Base-by-base conservation (phyloP, 53 echinoderm and acorn worm genomes). In the Luidia sarsii region DNA sequence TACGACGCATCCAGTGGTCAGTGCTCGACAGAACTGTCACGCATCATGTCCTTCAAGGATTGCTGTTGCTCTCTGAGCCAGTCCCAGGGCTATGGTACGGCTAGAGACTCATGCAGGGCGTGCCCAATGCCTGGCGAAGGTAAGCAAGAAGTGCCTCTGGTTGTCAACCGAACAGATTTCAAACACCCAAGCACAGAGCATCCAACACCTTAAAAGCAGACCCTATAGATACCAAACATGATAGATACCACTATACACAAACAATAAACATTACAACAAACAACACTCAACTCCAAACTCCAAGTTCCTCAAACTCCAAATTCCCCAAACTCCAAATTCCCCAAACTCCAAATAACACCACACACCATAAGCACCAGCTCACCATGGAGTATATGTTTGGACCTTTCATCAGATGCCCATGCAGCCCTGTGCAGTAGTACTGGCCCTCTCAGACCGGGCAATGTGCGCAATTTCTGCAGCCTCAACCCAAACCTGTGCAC, bases 401-500 rank as follows among this genome's bases (percentile, higher is more conserved):
- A 20, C 3, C 14, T 39, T 0, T 28, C n/a, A 32, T 21, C 31
- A 77, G 77, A 30, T 77, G 33, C 48, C 43, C 31, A 61, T 38
- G 14, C 33, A 15, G 11, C 15, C 60, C 70, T 32, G 51, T 83
- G 59, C 11, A 2, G 11, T 18, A 54, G 65, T 5, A 36, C 37
- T 15, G 48, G 59, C 10, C 39, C 31, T 21, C 80, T 36, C 64
- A 57, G 68, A 7, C 16, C 22, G 20, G 16, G 34, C 7, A 21
- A 48, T 41, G 21, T 33, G 37, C 54, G 8, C 31, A 68, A 69
- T 48, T 85, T 81, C 71, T 95, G 95, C 65, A 70, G 57, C 7
- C 65, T 57, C 70, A 89, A 80, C 37, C 95, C 89, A 16, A 67
- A 80, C 49, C 48, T 85, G 39, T 95, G 95, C 69, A 77, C 84